Base-by-base conservation (phyloP, 2,888 invertebrate species). In the Apocheima hispidaria region DNA sequence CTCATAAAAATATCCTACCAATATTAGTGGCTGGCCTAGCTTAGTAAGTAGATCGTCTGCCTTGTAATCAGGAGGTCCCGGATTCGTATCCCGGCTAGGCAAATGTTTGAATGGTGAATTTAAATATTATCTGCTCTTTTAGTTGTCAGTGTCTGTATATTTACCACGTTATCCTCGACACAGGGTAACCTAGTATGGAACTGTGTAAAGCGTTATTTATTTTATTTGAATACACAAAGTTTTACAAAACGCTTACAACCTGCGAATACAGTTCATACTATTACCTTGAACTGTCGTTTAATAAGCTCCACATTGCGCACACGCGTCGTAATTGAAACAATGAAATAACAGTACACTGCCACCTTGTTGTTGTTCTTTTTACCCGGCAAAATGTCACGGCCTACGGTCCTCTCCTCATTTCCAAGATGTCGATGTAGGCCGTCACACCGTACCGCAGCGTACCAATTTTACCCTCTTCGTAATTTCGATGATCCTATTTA, bases 341-440 rank as follows among this genome's bases (percentile, higher is more conserved):
- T 70, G 66, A 66, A 62, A 53, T 66, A 71, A 70, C 71, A 70
- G 70, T 70, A 68, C 63, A 53, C 58, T 53, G 35, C 50, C 60
- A 65, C 61, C 55, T 69, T 64, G 64, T 66, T 77, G 73, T 69
- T 70, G 71, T 56, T 71, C 61, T 63, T 66, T 73, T 66, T 65
- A 66, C 62, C 63, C 64, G 67, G 74, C 78, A 86, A 87, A 61
- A 88, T 86, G 88, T 87, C 87, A 87, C 49, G 83, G 84, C 64
- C 75, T 65, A 52, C 68, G 54, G 65, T 63, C 68, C 68, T 71
- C 67, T 74, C 63, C 73, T 74, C 73, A 71, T 73, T 66, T 76
- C 67, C 71, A 72, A 74, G 73, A 74, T 71, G 72, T 68, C 65
- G 69, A 46, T 49, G 59, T 38, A 4, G 23, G 28, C 38, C 57